Base-by-base conservation (phyloP, 2,113 vertebrate species). In the Mellivora capensis region DNA sequence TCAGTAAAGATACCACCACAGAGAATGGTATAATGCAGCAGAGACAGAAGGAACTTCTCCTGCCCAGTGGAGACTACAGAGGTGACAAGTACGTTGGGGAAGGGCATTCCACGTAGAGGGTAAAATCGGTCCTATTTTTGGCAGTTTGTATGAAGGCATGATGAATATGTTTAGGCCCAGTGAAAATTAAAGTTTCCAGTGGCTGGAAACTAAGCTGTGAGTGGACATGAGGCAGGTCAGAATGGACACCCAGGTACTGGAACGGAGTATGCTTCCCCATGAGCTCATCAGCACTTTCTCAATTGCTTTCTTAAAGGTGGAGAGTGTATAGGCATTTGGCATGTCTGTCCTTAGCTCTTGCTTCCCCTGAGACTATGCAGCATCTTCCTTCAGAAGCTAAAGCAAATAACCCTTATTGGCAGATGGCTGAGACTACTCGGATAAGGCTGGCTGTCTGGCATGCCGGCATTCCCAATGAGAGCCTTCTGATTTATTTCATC, bases 401-500 rank as follows among this genome's bases (percentile, higher is more conserved):
- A 98, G 97, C 97, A 86, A 98, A 98, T 96, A 94, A 72, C 80
- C 83, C 54, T 96, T 57, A 3, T 77, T 96, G 98, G 95, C 98
- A 98, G 72, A 97, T 98, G 98, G 98, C 97, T 98, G 98, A 97
- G 98, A 97, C 71, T 4, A 91, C 98, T 89, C 84, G 97, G 97
- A 54, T 21, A 81, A 87, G 93, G 91, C 96, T 91, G 67, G 91
- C 96, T 87, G 67, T 96, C 98, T 97, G 77, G 2, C 21, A 94
- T 97, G 72, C 94, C 95, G 97, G 98, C 97, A 97, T 98, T 96
- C 85, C 93, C 97, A 98, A 95, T 98, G 97, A 99, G 98, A 96
- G 87, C 90, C 47, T 97, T 95, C 97, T 98, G 98, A 99, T 99
- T 98, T 98, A 98, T 99, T 98, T 98, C 96, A 92, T 98, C 98